Percentiles rank a stretch among this genome's conserved stretches.
Conservation (phyloP, 1,140 invertebrate genomes). For the Gonioctena quinquepunctata region DNA sequence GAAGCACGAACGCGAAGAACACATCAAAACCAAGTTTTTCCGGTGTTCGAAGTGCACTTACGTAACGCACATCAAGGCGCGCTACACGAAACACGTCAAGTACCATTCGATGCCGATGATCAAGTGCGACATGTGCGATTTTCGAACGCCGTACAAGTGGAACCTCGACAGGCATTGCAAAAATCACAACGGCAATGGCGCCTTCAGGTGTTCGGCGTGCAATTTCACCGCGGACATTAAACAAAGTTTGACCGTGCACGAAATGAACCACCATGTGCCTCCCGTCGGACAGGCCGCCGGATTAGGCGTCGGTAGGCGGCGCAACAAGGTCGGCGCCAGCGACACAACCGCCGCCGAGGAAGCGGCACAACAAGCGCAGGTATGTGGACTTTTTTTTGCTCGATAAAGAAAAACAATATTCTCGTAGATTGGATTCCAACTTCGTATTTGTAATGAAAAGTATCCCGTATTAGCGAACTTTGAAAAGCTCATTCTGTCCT, state of each 20-base stretch:
- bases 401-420: too few relatives aligned
- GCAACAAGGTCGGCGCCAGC: constrained; percentile 73
- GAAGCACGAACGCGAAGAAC: constrained; percentile 63
- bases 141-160: constrained; percentile 90
- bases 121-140: constrained; percentile 91
- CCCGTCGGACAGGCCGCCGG: constrained; percentile 67
- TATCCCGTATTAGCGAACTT: too few relatives aligned
- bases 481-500: too few relatives aligned
- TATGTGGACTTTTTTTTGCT: too few relatives aligned
- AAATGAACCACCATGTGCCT: constrained; percentile 86
- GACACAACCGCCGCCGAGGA: constrained; percentile 60
- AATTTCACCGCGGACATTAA: constrained; percentile 92
- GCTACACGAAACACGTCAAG: constrained; percentile 93
- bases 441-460: too few relatives aligned
- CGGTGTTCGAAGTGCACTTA: constrained; percentile 88
- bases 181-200: constrained; percentile 83
- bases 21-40: constrained; percentile 71
- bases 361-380: constrained; percentile 43
- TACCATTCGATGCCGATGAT: constrained; percentile 93
- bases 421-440: too few relatives aligned
- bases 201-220: constrained; percentile 83
- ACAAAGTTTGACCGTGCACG: constrained; percentile 89
- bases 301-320: constrained; percentile 57
- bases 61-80: constrained; percentile 84
- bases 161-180: constrained; percentile 91